Evolutionary conservation across 2,113 vertebrate species (phyloP), one percentile per base, ranked within the genome.

Genomic region (Natator depressus): DNA sequence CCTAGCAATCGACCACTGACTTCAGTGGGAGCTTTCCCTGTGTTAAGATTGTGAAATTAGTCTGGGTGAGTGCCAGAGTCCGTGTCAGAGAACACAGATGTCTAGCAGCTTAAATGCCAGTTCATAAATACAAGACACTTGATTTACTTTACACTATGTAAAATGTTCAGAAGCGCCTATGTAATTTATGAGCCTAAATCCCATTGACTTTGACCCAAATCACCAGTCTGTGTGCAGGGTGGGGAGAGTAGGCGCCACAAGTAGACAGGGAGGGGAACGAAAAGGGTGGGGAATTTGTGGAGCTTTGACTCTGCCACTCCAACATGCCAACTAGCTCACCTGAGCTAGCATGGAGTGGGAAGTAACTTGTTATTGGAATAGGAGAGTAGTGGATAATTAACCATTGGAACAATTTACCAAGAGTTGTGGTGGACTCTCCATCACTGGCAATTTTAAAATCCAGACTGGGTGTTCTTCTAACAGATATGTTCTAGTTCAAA

Each of bases 211-310:
- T 75, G 80, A 19, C 42, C 76, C 89, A 8, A 78, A 50, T 29
- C 0, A 75, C n/a, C 69, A 75, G 1, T 14, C 38, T 49, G 25
- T 1, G 0, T 46, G 38, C 25, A 47, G 57, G 53, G 78, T 0
- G 1, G 38, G 42, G 35, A 86, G 80, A 81, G 10, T 3, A 82
- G 89, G 47, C 19, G 62, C 22, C 0, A 0, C 1, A 2, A 84
- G 54, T 5, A 12, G 62, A 47, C 1, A 1, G 31, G 65, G 83
- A 84, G 3, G 35, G 13, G 9, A 55, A 1, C 27, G 76, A 85
- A 91, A 75, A 65, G 1, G 89, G n/a, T 42, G 38, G n/a, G 69
- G 69, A 75, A 75, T 24, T 22, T 38, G 69, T 22, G 38, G 35
- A 10, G 69, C 69, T 72, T 72, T n/a, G n/a, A 72, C 19, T 72